Base-by-base conservation (phyloP, 2,797 vertebrate species). In the Takifugu ocellatus region DNA sequence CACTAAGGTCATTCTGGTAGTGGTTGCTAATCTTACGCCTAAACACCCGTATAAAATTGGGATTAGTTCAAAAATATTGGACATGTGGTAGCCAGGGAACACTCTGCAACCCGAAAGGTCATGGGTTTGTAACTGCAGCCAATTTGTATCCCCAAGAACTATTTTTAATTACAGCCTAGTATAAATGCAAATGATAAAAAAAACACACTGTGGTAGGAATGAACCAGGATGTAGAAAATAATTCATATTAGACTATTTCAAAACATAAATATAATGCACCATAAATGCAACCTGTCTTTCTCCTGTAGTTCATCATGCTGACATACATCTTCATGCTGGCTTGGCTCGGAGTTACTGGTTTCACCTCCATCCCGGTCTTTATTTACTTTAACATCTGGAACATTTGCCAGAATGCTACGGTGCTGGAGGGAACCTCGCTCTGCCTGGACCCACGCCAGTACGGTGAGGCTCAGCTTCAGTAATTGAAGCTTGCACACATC, bases 301-400 rank as follows among this genome's bases (percentile, higher is more conserved):
- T 36, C 21, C 64, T 72, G 80, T 84, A 99, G 97, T 98, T 99
- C 83, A 98, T 99, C 85, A 96, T 99, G 96, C 91, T 99, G 94
- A 98, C 97, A 11, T 98, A 99, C 85, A 91, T 98, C 80, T 99
- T 99, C 90, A 98, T 98, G 96, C 83, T 99, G 91, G 96, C 96
- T 78, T 99, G 97, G 97, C 92, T 99, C 14, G 96, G 95, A 0
- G 94, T 99, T 72, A 97, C 97, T 1, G 96, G 95, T 9, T 98
- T 98, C 77, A 99, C 96, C 63, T 94, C 96, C 55, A 88, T 99
- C 66, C 97, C 97, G 0, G 97, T 99, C 84, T 99, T 96, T 74
- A 96, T 98, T 90, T 99, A 98, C 82, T 98, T 98, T 89, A 99
- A 98, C 75, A 93, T 99, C 87, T 99, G 97, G 97, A 97, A 93